Conservation (phyloP, 2,113 vertebrate genomes). For the Pica pica region DNA sequence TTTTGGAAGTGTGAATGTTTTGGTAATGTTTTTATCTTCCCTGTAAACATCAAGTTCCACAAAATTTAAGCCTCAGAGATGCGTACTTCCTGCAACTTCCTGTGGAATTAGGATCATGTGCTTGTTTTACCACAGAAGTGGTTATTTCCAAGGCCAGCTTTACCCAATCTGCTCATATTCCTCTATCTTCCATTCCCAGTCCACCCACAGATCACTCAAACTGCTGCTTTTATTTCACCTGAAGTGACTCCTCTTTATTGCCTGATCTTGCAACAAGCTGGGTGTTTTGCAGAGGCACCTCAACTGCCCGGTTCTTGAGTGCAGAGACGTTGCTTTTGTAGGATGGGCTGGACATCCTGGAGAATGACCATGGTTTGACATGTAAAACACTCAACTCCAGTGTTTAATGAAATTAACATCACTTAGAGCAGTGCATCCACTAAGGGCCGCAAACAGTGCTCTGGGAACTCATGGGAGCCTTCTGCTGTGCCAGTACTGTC, state of each 20-base stretch:
- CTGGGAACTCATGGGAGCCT: not conserved
- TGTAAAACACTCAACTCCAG: not conserved
- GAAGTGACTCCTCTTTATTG: not conserved
- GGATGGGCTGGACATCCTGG: not conserved
- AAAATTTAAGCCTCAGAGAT: not conserved
- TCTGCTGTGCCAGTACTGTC: not conserved
- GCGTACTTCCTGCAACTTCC: not conserved
- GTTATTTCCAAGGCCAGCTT: not conserved
- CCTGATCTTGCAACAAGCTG: not conserved
- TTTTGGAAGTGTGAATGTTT: not conserved
- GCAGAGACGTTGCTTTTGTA: not conserved
- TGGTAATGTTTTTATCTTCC: not conserved
- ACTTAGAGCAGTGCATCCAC: not conserved
- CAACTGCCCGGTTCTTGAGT: not conserved
- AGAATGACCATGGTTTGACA: not conserved
- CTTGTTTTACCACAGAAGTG: not conserved
- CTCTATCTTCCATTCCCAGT: not conserved
- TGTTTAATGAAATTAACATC: not conserved
- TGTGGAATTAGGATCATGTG: not conserved
- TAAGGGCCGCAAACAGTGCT: not conserved
- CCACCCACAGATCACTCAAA: not conserved
- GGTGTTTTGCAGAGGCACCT: not conserved
- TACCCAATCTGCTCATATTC: not conserved
- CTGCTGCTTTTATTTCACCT: not conserved
- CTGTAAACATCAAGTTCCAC: not conserved